Evolutionary conservation across 2,888 invertebrate genomes (phyloP), one percentile per base, ranked within the genome.

Genomic region (Cephus spinipes): DNA sequence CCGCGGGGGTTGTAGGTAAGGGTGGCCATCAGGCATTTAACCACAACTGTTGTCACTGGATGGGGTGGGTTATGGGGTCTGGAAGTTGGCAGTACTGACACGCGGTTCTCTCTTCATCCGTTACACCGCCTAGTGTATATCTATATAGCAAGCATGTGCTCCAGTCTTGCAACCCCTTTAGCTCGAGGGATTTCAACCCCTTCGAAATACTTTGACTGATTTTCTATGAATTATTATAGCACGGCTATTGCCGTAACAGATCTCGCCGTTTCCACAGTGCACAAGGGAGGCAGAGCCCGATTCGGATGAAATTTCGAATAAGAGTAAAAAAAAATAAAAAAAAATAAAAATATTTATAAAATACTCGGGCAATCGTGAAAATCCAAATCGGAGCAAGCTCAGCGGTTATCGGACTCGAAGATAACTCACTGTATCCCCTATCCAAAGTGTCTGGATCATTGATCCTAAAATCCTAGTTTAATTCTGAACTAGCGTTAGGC

Each of bases 41-140:
- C 91, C 91, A 83, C 91, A 91, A 90, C 90, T 90, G 90, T 90
- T 89, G 89, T 89, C 89, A 85, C 86, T 81, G 86, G 87, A 88
- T 88, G 86, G 88, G 87, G 85, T 88, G 89, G 87, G 86, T 88
- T 88, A 88, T 69, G 73, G 68, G 68, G 55, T 33, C 74, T 35
- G 74, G 74, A 73, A 73, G 74, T 73, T 73, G 74, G 33, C 74
- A 35, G 36, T 35, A 30, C 33, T 73, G 74, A 33, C 31, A 32
- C 40, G 40, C 40, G 71, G 71, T 32, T 4, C 31, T 71, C 31
- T 71, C 71, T 71, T 71, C 31, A 71, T 71, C 71, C 31, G 40
- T 23, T 55, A 55, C 40, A 55, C 23, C 40, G 1, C 40, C 4
- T 0, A 4, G 1, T 23, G 40, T 55, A 23, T 55, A 55, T 55